Evolutionary conservation across 2,888 invertebrate species (phyloP).

Genomic region (Gastrophysa polygoni): DNA sequence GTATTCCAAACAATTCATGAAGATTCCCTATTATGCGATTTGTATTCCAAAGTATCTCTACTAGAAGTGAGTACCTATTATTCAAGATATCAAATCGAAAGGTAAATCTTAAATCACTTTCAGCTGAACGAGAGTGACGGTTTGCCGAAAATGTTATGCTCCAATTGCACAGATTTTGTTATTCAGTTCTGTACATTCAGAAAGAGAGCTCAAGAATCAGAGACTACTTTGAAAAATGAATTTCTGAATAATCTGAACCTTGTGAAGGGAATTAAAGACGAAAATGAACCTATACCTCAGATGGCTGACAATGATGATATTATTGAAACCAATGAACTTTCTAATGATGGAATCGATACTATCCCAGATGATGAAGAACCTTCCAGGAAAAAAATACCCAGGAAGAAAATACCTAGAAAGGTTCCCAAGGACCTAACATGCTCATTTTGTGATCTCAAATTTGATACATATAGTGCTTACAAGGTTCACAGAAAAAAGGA

Average conservation of each 20-base stretch:
- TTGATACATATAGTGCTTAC: conserved; percentile 25
- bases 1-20: conserved; percentile 23
- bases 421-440: conserved; percentile 23
- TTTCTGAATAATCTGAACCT: conserved; percentile 1
- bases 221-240: conserved; percentile 19
- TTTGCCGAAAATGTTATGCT: conserved; percentile 27
- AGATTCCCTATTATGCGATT: conserved; percentile 19
- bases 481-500: conserved; percentile 33
- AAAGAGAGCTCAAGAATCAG: conserved; percentile 23
- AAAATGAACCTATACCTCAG: neutral
- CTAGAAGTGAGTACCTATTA: conserved; percentile 20
- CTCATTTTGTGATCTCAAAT: conserved; percentile 28
- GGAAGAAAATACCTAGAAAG: conserved; percentile 1
- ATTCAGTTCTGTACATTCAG: conserved; percentile 26
- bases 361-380: no score
- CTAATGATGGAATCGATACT: neutral
- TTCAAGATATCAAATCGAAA: neutral
- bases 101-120: neutral
- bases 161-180: conserved; percentile 26
- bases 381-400: neutral
- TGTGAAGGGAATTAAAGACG: conserved; percentile 1
- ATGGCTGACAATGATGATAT: neutral
- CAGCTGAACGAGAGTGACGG: conserved; percentile 26
- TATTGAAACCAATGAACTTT: neutral
- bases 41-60: conserved; percentile 20